Evolutionary conservation across 2,113 vertebrate species (phyloP).

Genomic region (Salvelinus namaycush): DNA sequence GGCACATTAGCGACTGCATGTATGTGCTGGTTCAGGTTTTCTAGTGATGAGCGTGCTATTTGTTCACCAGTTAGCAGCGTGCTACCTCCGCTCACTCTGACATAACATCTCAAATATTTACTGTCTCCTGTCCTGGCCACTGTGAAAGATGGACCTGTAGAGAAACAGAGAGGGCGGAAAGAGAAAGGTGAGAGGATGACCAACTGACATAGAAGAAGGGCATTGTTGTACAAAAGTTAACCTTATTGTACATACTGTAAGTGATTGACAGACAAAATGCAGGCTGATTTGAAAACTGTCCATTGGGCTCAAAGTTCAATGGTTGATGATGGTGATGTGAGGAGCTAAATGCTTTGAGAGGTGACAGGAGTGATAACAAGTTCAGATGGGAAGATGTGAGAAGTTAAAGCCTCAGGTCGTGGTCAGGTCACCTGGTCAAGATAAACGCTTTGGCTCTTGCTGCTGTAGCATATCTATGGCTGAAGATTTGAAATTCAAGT

Average conservation of each 20-base stretch:
- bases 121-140: constrained; percentile 42
- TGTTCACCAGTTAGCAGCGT: constrained; percentile 43
- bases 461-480: too few relatives aligned
- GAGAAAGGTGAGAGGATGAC: too few relatives aligned
- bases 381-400: too few relatives aligned
- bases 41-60: constrained; percentile 31
- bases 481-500: too few relatives aligned
- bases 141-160: constrained; percentile 13
- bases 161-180: background rate
- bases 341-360: background rate
- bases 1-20: too few relatives aligned
- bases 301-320: background rate
- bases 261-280: background rate
- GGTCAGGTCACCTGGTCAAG: too few relatives aligned
- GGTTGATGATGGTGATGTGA: too few relatives aligned
- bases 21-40: background rate
- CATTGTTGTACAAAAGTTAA: too few relatives aligned
- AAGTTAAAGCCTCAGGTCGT: too few relatives aligned
- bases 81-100: constrained; percentile 31
- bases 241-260: too few relatives aligned
- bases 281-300: background rate
- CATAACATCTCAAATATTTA: constrained; percentile 59
- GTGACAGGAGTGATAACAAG: constrained; percentile 17
- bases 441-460: too few relatives aligned
- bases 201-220: too few relatives aligned